phyloP scores from a whole-genome alignment of 2,888 invertebrate species.

The Muschampia plurimacula region DNA sequence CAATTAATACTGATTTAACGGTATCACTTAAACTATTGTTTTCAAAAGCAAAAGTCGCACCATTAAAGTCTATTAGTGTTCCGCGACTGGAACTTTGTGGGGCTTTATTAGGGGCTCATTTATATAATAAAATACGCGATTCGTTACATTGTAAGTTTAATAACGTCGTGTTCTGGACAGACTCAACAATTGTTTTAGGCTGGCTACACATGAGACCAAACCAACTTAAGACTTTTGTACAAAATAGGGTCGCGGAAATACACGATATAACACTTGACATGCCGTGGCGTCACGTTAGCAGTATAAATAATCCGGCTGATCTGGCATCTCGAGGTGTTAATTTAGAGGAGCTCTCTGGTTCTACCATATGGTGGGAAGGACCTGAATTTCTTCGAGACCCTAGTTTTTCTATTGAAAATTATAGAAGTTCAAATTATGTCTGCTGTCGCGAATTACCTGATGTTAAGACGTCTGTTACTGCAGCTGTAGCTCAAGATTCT shows the following conservation, averaged over 20 bases:
- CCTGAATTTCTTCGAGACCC: slow-evolving; percentile 19
- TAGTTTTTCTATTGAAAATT: slow-evolving; percentile 13
- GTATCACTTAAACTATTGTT: slow-evolving; percentile 42
- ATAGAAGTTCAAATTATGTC: neutral
- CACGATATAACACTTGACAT: slow-evolving; percentile 24
- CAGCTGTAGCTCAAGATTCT: neutral
- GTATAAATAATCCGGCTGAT: slow-evolving; percentile 40
- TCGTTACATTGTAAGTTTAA: slow-evolving; percentile 40
- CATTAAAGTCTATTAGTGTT: slow-evolving; percentile 26
- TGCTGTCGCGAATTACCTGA: slow-evolving; percentile 8
- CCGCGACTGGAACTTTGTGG: slow-evolving; percentile 46
- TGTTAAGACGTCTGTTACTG: slow-evolving; percentile 7
- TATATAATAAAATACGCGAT: slow-evolving; percentile 41
- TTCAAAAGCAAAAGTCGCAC: slow-evolving; percentile 38
- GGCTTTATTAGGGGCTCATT: slow-evolving; percentile 45
- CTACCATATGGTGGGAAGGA: slow-evolving; percentile 36
- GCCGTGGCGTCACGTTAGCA: slow-evolving; percentile 44
- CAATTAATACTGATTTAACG: slow-evolving; percentile 30
- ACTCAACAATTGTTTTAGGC: slow-evolving; percentile 45
- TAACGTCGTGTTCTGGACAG: slow-evolving; percentile 45
- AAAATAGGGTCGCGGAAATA: slow-evolving; percentile 44
- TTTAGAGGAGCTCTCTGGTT: neutral
- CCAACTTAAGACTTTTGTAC: slow-evolving; percentile 45
- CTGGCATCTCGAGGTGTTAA: slow-evolving; percentile 1
- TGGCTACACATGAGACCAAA: slow-evolving; percentile 44